A percentile compares a stretch with the other conserved stretches of the same genome.
These are phyloP conservation scores for Epinephelus lanceolatus DNA, from an alignment of 2,113 vertebrate genomes.

Conservation along the genomic window DNA sequence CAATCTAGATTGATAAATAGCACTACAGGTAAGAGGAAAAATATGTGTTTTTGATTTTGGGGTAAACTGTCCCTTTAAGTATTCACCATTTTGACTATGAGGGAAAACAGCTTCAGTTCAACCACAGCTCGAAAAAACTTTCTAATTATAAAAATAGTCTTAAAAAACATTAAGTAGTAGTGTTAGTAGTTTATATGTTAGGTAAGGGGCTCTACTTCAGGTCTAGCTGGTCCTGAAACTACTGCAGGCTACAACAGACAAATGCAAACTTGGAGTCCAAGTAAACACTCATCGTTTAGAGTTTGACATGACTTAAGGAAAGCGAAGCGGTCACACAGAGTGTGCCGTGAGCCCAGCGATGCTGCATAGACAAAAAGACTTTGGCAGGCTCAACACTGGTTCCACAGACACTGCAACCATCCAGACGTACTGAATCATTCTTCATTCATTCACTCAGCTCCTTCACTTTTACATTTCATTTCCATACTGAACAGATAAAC, in stretches of 20 bases:
- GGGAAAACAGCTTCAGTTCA: background rate
- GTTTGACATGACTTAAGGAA: constrained; percentile 11
- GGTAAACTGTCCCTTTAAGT: background rate
- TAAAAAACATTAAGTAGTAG: constrained; percentile 14
- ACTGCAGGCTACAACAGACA: constrained; percentile 18
- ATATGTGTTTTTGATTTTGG: too few relatives aligned
- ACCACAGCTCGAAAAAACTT: background rate
- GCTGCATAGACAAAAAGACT: constrained; percentile 59
- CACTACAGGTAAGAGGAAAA: too few relatives aligned
- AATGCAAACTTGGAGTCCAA: constrained; percentile 24
- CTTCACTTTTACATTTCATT: constrained; percentile 19
- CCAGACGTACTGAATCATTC: constrained; percentile 22
- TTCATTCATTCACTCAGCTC: constrained; percentile 52
- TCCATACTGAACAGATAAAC: constrained; percentile 21
- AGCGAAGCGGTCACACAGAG: constrained; percentile 18
- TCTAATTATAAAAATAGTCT: constrained; percentile 14
- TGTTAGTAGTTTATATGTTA: constrained; percentile 29
- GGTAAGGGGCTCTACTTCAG: constrained; percentile 10
- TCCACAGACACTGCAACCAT: constrained; percentile 20
- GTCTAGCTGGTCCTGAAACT: constrained; percentile 15
- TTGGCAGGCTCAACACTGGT: constrained; percentile 51
- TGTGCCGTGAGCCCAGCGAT: constrained; percentile 17
- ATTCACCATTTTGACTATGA: constrained; percentile 8
- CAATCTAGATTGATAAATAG: too few relatives aligned
- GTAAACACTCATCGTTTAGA: constrained; percentile 16